Evolutionary conservation across 2,113 vertebrate species (phyloP).

Genomic region (Oryzias melastigma): DNA sequence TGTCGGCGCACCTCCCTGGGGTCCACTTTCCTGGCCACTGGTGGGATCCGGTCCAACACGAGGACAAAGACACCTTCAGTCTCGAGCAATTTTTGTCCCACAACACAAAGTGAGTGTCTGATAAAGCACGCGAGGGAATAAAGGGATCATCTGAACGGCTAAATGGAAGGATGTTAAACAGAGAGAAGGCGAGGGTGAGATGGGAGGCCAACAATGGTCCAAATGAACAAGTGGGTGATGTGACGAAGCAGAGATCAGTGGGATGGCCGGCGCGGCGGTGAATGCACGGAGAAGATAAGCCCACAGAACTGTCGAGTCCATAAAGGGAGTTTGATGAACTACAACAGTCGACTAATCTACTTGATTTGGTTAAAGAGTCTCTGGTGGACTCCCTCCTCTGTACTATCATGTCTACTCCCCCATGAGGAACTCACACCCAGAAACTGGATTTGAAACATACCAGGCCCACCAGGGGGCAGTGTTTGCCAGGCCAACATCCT

Average conservation of each 20-base stretch:
- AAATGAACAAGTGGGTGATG: slow-evolving; percentile 66
- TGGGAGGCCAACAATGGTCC: slow-evolving; percentile 46
- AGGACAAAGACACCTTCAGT: slow-evolving; percentile 84
- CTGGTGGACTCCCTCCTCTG: slow-evolving; percentile 37
- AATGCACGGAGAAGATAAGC: slow-evolving; percentile 62
- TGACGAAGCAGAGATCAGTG: slow-evolving; percentile 63
- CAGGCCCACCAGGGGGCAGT: slow-evolving; percentile 83
- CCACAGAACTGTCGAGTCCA: slow-evolving; percentile 42
- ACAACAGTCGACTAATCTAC: slow-evolving; percentile 64
- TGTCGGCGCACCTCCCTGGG: slow-evolving; percentile 84
- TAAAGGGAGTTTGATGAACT: slow-evolving; percentile 68
- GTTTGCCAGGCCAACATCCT: slow-evolving; percentile 75
- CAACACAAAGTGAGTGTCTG: slow-evolving; percentile 87
- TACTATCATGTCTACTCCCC: slow-evolving; percentile 37
- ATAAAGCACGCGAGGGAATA: slow-evolving; percentile 10
- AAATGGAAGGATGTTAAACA: slow-evolving; percentile 37
- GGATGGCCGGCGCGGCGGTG: slow-evolving; percentile 43
- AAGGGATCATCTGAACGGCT: slow-evolving; percentile 30
- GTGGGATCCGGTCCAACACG: slow-evolving; percentile 82
- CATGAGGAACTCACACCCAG: slow-evolving; percentile 21
- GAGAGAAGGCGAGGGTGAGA: slow-evolving; percentile 23
- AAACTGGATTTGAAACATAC: slow-evolving; percentile 51
- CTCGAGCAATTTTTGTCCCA: slow-evolving; percentile 88
- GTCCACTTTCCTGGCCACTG: slow-evolving; percentile 86
- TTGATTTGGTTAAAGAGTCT: slow-evolving; percentile 65